Conservation (phyloP, 2,888 invertebrate genomes). For the Druceiella hillmani region DNA sequence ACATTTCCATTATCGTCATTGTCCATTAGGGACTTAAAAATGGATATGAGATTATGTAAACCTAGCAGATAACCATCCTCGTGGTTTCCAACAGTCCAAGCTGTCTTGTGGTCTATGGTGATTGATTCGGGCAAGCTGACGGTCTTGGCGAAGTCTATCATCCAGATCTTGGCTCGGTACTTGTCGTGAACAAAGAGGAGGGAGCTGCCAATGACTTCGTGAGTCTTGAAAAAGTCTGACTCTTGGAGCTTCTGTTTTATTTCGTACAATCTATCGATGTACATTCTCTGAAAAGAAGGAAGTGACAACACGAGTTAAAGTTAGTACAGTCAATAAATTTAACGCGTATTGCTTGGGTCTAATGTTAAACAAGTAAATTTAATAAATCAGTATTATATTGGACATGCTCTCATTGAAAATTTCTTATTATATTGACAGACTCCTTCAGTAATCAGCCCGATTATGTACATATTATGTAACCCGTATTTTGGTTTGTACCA, state of each 20-base stretch:
- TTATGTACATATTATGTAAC: too few species aligned
- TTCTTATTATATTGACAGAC: too few species aligned
- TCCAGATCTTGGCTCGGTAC: slow-evolving; percentile 85
- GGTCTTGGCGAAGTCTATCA: slow-evolving; percentile 98
- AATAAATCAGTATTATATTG: too few species aligned
- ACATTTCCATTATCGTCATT: slow-evolving; percentile 43
- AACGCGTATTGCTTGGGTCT: too few species aligned
- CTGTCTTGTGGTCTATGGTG: slow-evolving; percentile 70
- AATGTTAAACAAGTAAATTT: too few species aligned
- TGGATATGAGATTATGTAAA: slow-evolving; percentile 81
- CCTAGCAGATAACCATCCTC: slow-evolving; percentile 95
- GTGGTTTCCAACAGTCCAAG: slow-evolving; percentile 93
- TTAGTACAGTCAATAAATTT: neutral
- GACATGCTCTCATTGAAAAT: too few species aligned
- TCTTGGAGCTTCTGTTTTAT: slow-evolving; percentile 78
- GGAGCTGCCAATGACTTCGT: slow-evolving; percentile 94
- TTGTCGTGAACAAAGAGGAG: slow-evolving; percentile 92
- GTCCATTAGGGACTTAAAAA: slow-evolving; percentile 63
- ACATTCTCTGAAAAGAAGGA: slow-evolving; percentile 69
- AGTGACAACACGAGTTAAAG: neutral
- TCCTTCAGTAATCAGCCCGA: too few species aligned
- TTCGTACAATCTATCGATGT: slow-evolving; percentile 78
- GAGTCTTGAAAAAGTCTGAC: slow-evolving; percentile 85
- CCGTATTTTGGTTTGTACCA: too few species aligned
- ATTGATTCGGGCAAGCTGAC: slow-evolving; percentile 71